Evolutionary conservation across 35 echinoderm and acorn worm genomes (phyloP).

Genomic region (Apostichopus californicus): DNA sequence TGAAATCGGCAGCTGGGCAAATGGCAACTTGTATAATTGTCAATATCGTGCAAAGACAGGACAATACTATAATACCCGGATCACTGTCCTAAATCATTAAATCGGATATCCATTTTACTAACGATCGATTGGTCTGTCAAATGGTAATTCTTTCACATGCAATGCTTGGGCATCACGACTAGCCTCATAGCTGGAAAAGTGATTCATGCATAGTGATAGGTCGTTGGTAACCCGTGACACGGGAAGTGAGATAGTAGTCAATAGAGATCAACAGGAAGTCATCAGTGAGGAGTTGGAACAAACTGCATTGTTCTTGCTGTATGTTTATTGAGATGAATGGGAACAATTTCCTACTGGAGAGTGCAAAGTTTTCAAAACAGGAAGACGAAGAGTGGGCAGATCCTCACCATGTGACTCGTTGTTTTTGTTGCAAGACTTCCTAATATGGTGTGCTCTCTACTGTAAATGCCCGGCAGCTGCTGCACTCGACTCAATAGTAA

Average conservation of each 20-base stretch:
- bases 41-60: too few species aligned
- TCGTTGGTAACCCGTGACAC: neutral
- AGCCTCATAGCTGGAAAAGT: neutral
- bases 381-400: neutral
- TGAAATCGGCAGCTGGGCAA: too few species aligned
- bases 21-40: too few species aligned
- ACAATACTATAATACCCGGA: too few species aligned
- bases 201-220: neutral
- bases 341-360: neutral
- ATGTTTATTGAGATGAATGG: neutral
- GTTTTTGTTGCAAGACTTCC: neutral
- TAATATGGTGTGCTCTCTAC: neutral
- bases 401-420: neutral
- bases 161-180: too few species aligned
- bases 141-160: too few species aligned
- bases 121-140: too few species aligned
- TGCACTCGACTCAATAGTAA: too few species aligned
- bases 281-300: neutral
- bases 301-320: neutral
- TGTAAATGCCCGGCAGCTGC: too few species aligned
- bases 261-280: neutral
- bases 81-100: too few species aligned
- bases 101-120: too few species aligned
- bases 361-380: neutral
- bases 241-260: neutral